phyloP scores from a whole-genome alignment of 2,888 invertebrate species.

The Endotricha flammealis region DNA sequence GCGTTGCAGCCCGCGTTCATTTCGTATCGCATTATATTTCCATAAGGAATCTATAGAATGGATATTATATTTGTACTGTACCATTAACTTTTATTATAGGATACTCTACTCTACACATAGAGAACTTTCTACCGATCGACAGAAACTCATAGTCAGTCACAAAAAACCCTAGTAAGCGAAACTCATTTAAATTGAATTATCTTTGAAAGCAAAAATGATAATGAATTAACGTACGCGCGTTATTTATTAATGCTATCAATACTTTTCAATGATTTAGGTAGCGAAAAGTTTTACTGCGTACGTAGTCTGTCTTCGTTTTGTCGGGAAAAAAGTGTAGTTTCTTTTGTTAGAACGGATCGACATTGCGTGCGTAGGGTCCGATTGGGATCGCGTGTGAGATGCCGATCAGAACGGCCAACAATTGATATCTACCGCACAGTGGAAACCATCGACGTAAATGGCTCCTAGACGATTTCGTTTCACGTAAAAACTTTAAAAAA shows the following conservation, averaged over 20 bases:
- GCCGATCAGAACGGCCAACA: slow-evolving; percentile 56
- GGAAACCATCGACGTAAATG: neutral
- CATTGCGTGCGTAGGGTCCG: slow-evolving; percentile 64
- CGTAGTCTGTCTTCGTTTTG: slow-evolving; percentile 1
- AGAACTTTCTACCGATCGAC: too few species aligned
- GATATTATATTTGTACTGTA: too few species aligned
- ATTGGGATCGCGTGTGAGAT: slow-evolving; percentile 71
- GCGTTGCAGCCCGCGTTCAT: slow-evolving; percentile 6
- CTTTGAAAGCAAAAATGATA: neutral
- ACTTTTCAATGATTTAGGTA: slow-evolving; percentile 1
- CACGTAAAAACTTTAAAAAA: neutral
- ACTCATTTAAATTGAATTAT: too few species aligned
- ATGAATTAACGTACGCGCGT: slow-evolving; percentile 1
- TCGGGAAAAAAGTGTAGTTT: slow-evolving; percentile 10
- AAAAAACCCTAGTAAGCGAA: too few species aligned
- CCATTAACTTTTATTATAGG: too few species aligned
- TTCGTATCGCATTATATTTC: too few species aligned
- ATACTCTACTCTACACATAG: too few species aligned
- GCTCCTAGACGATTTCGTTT: neutral
- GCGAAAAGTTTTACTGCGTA: slow-evolving; percentile 2
- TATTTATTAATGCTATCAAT: slow-evolving; percentile 2
- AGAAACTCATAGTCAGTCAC: too few species aligned
- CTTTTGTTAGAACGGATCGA: slow-evolving; percentile 34
- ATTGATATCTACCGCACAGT: slow-evolving; percentile 60
- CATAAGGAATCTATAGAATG: too few species aligned